Base-by-base conservation (phyloP, 2,113 vertebrate genomes). In the Pelmatolapia mariae region DNA sequence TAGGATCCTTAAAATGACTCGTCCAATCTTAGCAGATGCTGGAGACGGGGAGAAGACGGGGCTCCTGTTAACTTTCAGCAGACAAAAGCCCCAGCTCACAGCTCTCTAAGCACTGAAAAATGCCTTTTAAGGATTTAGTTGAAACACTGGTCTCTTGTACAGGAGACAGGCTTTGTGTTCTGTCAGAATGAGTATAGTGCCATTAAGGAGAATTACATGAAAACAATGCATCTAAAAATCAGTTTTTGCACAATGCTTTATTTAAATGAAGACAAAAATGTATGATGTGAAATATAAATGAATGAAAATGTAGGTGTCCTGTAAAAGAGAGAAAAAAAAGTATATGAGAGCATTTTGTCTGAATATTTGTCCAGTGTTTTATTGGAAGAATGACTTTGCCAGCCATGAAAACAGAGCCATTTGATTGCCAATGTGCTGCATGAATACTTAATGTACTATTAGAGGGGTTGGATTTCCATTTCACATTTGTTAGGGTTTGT, bases 361-460 rank as follows among this genome's bases (percentile, higher is more conserved):
- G 53, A 56, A 73, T 43, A 57, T 82, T 84, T 84, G 81, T 31
- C 61, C 47, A 19, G 16, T 40, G 16, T 79, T 80, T 81, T 71
- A 80, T 85, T 79, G 19, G n/a, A 43, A 86, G 38, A 88, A 45
- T 81, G 68, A 88, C 61, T 93, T 82, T 47, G 84, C 84, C 79
- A 89, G 86, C 13, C 71, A 40, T 71, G 73, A 80, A 91, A 88
- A 87, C 81, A 61, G 80, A 90, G 50, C 24, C 76, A 59, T 87
- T 87, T 87, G 83, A 92, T 93, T 92, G 90, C 86, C 91, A 82
- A 91, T 81, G 86, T 47, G 91, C 82, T 33, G 83, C 93, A 93
- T 96, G 87, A 95, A 96, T 94, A 92, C 45, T 94, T 93, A 88
- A 94, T 94, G 86, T 36, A 22, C 90, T 90, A 86, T 92, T 93